A percentile compares a stretch with the other conserved stretches of the same genome.
Conservation (phyloP, 2,888 invertebrate species). For the Microplitis manilae region DNA sequence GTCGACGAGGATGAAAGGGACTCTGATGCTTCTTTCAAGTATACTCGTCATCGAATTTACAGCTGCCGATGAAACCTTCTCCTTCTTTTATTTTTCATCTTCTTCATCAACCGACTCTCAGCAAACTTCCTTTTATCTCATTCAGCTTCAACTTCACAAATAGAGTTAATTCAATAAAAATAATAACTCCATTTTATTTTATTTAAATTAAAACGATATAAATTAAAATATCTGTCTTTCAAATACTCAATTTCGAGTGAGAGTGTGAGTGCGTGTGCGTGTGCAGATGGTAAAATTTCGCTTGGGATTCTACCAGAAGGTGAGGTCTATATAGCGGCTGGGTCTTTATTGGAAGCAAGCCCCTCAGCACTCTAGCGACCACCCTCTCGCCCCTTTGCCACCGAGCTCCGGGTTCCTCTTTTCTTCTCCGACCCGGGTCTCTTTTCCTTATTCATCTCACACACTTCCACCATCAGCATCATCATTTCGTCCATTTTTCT, state of each 20-base stretch:
- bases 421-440: conserved; percentile 20
- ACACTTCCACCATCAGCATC: not conserved
- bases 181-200: too few species aligned
- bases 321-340: conserved; percentile 48
- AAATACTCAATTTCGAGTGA: too few species aligned
- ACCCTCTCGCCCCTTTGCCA: conserved; percentile 37
- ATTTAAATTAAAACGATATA: too few species aligned
- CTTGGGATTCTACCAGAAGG: conserved; percentile 46
- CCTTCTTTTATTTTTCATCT: conserved; percentile 5
- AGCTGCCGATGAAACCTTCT: not conserved
- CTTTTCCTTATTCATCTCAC: conserved; percentile 38
- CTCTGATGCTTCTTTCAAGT: conserved; percentile 26
- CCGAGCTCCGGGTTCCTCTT: conserved; percentile 27
- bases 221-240: too few species aligned
- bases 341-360: conserved; percentile 54
- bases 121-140: too few species aligned
- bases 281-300: conserved; percentile 39
- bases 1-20: conserved; percentile 25
- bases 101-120: not conserved
- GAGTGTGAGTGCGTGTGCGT: too few species aligned
- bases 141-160: too few species aligned
- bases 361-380: conserved; percentile 43
- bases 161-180: too few species aligned
- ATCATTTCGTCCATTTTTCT: conserved; percentile 32
- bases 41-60: conserved; percentile 29